Percentiles rank a stretch among this genome's conserved stretches.
Evolutionary conservation across 2,888 invertebrate genomes (phyloP).

Genomic region (Girardia tigrina): DNA sequence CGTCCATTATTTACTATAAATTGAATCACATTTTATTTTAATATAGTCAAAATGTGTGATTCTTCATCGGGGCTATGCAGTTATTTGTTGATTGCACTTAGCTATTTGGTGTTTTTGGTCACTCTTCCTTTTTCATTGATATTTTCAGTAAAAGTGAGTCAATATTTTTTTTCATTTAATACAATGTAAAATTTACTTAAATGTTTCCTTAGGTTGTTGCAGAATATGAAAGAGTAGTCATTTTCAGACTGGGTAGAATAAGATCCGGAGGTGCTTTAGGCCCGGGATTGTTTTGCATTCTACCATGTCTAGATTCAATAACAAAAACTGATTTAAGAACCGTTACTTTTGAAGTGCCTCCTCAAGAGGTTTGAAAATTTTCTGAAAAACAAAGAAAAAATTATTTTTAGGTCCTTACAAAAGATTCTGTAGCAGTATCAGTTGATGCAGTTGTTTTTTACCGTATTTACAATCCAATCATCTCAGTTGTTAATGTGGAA

Average conservation of each 20-base stretch:
- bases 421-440: background rate
- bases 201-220: background rate
- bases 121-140: constrained; percentile 17
- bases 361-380: background rate
- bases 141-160: background rate
- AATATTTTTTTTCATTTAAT: background rate
- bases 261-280: background rate
- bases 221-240: constrained; percentile 3
- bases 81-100: background rate
- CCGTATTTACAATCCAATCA: background rate
- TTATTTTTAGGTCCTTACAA: background rate
- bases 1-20: no score
- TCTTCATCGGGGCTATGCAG: background rate
- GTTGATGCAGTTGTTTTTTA: constrained; percentile 3
- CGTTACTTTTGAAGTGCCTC: background rate
- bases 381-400: background rate
- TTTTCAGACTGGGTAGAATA: background rate
- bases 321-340: constrained; percentile 7
- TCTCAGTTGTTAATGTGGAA: constrained; percentile 3
- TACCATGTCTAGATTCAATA: background rate
- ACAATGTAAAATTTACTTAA: background rate
- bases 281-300: constrained; percentile 13
- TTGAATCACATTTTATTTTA: no score
- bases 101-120: constrained; percentile 7
- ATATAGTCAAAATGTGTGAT: background rate